Conservation (phyloP, 2,888 invertebrate species). For the Choristoneura rosaceana region DNA sequence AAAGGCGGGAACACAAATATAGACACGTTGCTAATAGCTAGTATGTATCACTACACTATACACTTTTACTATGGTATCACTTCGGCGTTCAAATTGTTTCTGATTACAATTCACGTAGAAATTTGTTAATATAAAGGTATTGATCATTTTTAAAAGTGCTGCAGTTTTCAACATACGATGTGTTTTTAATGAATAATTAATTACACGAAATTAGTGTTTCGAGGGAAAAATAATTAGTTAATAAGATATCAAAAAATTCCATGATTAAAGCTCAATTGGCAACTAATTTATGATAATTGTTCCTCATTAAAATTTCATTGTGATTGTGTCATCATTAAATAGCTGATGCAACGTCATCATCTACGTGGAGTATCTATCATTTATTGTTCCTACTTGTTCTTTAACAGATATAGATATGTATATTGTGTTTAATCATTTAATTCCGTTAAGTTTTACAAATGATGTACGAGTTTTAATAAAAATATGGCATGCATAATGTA, state of each 20-base stretch:
- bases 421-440: slow-evolving; percentile 1
- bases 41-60: not conserved
- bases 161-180: slow-evolving; percentile 11
- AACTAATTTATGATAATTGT: slow-evolving; percentile 77
- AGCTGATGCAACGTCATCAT: slow-evolving; percentile 17
- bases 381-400: not conserved
- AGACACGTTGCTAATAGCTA: not conserved
- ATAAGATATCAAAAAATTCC: slow-evolving; percentile 63
- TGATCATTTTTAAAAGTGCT: not conserved
- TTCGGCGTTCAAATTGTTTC: not conserved
- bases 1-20: not conserved
- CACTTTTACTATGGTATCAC: too few species aligned
- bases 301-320: slow-evolving; percentile 72
- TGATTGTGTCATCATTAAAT: slow-evolving; percentile 61
- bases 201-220: slow-evolving; percentile 19
- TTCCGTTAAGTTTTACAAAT: not conserved
- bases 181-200: slow-evolving; percentile 19
- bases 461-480: slow-evolving; percentile 7
- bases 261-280: slow-evolving; percentile 73
- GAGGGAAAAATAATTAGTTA: slow-evolving; percentile 23
- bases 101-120: not conserved
- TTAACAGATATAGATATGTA: not conserved
- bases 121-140: not conserved
- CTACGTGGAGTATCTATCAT: not conserved
- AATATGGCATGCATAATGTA: slow-evolving; percentile 21